Conservation (phyloP, 2,797 vertebrate species). For the Carduelis carduelis region DNA sequence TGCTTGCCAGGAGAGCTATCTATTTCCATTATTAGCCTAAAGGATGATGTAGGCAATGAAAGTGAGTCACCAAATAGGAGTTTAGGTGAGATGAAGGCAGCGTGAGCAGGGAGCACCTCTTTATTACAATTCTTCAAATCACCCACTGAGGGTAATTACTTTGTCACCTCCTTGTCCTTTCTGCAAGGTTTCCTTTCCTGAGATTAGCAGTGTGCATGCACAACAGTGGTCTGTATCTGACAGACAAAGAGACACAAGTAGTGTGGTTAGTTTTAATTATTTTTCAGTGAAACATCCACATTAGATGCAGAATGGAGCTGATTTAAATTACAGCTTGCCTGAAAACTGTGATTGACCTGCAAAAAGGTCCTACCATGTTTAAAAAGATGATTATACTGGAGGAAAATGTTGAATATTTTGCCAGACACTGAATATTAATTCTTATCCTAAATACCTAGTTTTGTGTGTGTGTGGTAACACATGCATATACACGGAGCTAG, state of each 20-base stretch:
- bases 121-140: constrained; percentile 37
- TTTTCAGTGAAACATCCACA: constrained; percentile 35
- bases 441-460: background rate
- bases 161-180: constrained; percentile 15
- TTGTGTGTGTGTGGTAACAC: background rate
- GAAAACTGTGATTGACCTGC: constrained; percentile 55
- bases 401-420: constrained; percentile 12
- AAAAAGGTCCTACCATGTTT: constrained; percentile 44
- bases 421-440: constrained; percentile 24
- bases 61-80: background rate
- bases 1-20: background rate
- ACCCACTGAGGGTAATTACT: constrained; percentile 34
- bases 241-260: background rate
- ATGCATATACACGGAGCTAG: background rate
- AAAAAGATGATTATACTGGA: constrained; percentile 38
- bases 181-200: constrained; percentile 2
- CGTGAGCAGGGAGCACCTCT: background rate
- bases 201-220: constrained; percentile 4
- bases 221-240: background rate
- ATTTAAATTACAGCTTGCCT: constrained; percentile 66
- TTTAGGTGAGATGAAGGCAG: constrained; percentile 31
- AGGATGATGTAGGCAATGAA: background rate
- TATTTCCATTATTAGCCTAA: background rate
- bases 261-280: constrained; percentile 46
- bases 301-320: constrained; percentile 41